Percentiles rank a stretch among this genome's conserved stretches.
Conservation (phyloP, 1,140 invertebrate genomes). For the Hirudo medicinalis region DNA sequence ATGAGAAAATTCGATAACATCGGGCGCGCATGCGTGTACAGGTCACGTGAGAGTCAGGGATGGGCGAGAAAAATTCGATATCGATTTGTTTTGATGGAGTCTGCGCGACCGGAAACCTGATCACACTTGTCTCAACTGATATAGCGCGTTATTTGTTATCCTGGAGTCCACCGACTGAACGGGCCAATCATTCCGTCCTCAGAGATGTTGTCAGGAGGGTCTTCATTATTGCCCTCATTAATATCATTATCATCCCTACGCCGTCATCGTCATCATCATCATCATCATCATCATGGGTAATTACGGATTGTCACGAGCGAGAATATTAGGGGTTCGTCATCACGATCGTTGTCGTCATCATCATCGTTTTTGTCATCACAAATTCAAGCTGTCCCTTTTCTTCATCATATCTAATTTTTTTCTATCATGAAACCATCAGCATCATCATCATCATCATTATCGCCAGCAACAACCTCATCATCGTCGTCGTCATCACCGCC, state of each 20-base stretch:
- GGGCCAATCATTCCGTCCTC: no score
- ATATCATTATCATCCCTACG: no score
- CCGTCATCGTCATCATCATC: no score
- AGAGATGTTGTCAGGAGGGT: no score
- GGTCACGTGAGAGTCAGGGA: conserved; percentile 11
- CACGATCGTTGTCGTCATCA: not conserved
- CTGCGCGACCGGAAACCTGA: conserved; percentile 11
- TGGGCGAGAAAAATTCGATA: conserved; percentile 14
- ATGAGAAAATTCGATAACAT: conserved; percentile 8
- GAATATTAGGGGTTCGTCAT: no score
- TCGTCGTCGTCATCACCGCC: not conserved
- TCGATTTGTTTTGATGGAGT: conserved; percentile 13
- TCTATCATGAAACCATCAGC: not conserved
- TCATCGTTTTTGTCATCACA: no score
- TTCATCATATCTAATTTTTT: no score
- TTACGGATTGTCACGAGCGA: no score
- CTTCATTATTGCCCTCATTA: no score
- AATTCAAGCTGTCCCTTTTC: no score
- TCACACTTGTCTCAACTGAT: conserved; percentile 14
- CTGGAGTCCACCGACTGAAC: no score
- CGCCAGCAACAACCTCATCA: not conserved
- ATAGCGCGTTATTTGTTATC: conserved; percentile 11
- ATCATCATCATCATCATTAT: not conserved
- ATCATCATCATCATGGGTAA: no score
- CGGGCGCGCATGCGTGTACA: conserved; percentile 5